A percentile compares a stretch with the other conserved stretches of the same genome.
Evolutionary conservation across 2,113 vertebrate species (phyloP).

Genomic region (Morone saxatilis): DNA sequence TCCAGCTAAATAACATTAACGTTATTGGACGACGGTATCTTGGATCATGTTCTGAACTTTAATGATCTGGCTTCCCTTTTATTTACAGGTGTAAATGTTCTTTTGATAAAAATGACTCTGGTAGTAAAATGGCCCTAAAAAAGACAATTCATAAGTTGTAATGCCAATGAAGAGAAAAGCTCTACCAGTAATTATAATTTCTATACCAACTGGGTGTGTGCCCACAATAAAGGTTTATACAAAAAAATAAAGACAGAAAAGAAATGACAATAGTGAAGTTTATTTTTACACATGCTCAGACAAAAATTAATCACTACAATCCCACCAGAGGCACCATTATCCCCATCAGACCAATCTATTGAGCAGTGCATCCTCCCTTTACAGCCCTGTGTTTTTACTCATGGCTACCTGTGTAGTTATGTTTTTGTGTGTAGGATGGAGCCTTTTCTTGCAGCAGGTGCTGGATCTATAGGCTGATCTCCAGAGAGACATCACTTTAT

Average conservation of each 20-base stretch:
- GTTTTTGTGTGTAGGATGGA: conserved; percentile 2
- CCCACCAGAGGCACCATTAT: background rate
- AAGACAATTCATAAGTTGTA: background rate
- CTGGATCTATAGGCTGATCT: conserved; percentile 16
- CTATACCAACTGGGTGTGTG: background rate
- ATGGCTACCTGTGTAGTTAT: background rate
- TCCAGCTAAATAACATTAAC: background rate
- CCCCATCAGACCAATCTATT: background rate
- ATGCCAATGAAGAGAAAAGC: background rate
- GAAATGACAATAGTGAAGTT: background rate
- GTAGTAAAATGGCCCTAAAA: background rate
- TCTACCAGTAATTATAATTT: background rate
- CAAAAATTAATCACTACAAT: background rate
- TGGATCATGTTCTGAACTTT: background rate
- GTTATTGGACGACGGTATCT: background rate
- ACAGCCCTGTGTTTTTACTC: background rate
- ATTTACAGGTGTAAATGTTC: background rate
- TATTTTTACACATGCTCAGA: conserved; percentile 4
- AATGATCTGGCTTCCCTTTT: conserved; percentile 1
- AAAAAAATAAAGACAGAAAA: background rate
- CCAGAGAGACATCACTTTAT: conserved; percentile 25
- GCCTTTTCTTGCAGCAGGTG: conserved; percentile 2
- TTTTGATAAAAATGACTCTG: background rate
- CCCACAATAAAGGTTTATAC: background rate
- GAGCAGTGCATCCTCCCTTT: conserved; percentile 1